phyloP scores from a whole-genome alignment of 2,797 vertebrate genomes.

The Mus caroli region DNA sequence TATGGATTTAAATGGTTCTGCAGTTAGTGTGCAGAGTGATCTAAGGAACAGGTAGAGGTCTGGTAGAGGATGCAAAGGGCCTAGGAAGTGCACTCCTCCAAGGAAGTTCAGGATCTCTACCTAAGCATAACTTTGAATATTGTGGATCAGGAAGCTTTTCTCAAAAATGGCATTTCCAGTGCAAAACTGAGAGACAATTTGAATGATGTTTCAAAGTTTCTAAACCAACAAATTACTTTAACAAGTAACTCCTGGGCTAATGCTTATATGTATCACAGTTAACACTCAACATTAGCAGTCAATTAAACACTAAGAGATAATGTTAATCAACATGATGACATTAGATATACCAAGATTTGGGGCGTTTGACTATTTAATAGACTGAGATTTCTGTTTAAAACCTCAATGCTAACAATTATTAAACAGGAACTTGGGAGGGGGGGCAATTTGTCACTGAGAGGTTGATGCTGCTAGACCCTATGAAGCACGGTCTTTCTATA shows the following conservation, averaged over 20 bases:
- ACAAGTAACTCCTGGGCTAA: neutral
- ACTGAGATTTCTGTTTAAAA: neutral
- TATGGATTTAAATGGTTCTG: no score
- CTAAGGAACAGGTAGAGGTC: neutral
- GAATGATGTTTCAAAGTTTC: neutral
- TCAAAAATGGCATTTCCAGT: neutral
- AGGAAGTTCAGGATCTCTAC: neutral
- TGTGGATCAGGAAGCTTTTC: neutral
- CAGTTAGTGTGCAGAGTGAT: neutral
- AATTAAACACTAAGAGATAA: neutral
- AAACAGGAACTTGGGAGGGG: neutral
- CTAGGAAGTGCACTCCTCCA: neutral
- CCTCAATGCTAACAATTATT: neutral
- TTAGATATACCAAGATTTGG: neutral
- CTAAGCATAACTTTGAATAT: neutral
- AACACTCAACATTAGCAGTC: neutral
- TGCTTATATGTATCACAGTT: neutral
- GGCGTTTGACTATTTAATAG: neutral
- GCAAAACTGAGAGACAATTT: accelerated
- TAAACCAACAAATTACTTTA: neutral
- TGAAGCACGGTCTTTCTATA: neutral
- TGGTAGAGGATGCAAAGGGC: neutral
- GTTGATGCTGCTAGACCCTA: neutral
- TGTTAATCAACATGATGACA: neutral
- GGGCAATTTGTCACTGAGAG: neutral